phyloP scores from a whole-genome alignment of 2,113 vertebrate species.

The Bungarus multicinctus region DNA sequence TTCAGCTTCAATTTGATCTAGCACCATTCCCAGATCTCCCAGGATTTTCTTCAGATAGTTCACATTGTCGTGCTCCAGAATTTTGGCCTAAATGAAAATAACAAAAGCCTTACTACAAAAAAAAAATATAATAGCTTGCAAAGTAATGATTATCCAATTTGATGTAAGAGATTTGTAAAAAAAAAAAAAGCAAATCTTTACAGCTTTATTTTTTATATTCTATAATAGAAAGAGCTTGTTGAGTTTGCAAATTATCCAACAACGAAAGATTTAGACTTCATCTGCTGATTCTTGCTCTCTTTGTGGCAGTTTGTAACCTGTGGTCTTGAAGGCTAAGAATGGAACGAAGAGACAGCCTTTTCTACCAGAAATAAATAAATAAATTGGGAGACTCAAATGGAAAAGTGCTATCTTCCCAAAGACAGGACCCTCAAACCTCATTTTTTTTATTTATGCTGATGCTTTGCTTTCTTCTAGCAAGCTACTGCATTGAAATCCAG shows the following conservation, averaged over 20 bases:
- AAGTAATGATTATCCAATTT: neutral
- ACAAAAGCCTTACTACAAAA: neutral
- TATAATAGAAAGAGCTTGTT: neutral
- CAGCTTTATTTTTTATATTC: neutral
- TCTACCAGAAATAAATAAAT: neutral
- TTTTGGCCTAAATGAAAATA: slow-evolving; percentile 83
- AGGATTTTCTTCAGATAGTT: slow-evolving; percentile 97
- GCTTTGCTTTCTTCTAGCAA: neutral
- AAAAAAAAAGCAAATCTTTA: neutral
- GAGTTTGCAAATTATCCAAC: neutral
- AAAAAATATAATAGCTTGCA: accelerated
- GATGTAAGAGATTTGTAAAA: neutral
- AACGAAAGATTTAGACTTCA: neutral
- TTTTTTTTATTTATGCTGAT: neutral
- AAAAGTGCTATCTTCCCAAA: neutral
- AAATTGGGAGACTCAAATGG: neutral
- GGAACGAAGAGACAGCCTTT: neutral
- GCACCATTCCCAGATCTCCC: slow-evolving; percentile 90
- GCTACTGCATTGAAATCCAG: neutral
- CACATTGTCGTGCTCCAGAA: slow-evolving; percentile 96
- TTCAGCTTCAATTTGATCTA: slow-evolving; percentile 96
- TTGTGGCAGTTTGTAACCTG: neutral
- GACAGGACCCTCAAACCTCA: neutral
- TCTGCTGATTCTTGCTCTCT: neutral
- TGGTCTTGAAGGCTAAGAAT: neutral